Conservation (phyloP, 2,797 vertebrate species). For the Corythornis leucogaster region DNA sequence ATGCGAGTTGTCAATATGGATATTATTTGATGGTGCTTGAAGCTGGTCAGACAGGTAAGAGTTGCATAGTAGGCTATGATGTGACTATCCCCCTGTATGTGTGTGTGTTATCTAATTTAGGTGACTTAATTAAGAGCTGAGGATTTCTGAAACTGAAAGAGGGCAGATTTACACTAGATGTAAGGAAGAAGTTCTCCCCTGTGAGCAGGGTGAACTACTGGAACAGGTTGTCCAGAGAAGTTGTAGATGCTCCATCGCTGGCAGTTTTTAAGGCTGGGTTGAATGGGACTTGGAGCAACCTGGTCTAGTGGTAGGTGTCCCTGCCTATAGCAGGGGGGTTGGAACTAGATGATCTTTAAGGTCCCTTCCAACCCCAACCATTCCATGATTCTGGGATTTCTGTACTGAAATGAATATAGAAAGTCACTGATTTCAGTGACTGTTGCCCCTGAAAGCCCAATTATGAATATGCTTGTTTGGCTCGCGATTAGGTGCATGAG, state of each 20-base stretch:
- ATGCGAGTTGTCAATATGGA: accelerated
- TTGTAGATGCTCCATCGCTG: neutral
- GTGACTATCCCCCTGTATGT: neutral
- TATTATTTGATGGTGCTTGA: neutral
- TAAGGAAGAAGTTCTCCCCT: neutral
- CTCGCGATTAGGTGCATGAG: accelerated
- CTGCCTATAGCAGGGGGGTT: neutral
- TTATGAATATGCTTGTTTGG: accelerated
- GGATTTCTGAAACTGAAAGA: neutral
- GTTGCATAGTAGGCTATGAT: neutral
- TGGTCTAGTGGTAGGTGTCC: neutral
- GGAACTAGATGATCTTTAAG: neutral
- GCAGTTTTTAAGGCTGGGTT: neutral
- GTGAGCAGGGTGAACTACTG: neutral
- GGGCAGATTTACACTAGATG: neutral
- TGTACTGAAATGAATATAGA: neutral
- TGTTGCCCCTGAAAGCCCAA: neutral
- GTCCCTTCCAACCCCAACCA: neutral
- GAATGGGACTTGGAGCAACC: neutral
- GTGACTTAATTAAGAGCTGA: neutral
- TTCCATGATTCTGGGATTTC: neutral
- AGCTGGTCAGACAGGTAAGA: neutral
- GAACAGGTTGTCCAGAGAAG: neutral
- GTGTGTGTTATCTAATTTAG: neutral
- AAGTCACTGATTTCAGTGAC: too few species aligned